Percentiles rank a stretch among this genome's conserved stretches.
Evolutionary conservation across 2,797 vertebrate genomes (phyloP).

Genomic region (Nothura maculosa): DNA sequence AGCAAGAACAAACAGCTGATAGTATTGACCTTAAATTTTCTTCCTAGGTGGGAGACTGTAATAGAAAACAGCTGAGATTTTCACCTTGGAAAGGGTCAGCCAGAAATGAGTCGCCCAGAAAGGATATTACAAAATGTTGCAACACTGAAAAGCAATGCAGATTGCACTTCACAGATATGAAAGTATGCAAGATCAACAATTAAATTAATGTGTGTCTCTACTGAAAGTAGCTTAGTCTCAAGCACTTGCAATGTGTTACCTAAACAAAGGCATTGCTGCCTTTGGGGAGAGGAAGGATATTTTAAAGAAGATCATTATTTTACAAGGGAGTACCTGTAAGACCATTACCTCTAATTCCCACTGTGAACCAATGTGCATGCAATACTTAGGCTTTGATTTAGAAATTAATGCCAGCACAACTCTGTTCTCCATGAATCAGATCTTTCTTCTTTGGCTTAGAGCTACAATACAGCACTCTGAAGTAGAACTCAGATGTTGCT

Average conservation of each 20-base stretch:
- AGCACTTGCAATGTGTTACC: not conserved
- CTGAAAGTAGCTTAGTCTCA: not conserved
- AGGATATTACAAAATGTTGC: not conserved
- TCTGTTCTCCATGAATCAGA: not conserved
- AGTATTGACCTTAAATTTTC: not conserved
- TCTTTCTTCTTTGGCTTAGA: not conserved
- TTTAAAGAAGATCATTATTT: not conserved
- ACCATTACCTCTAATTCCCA: not conserved
- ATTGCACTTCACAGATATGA: not conserved
- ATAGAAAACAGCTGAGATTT: slow-evolving; percentile 13
- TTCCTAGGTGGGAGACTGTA: not conserved
- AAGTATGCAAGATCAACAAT: not conserved
- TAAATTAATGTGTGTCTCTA: not conserved
- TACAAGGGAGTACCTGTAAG: not conserved
- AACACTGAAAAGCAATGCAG: not conserved
- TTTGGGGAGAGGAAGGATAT: not conserved
- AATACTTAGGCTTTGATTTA: not conserved
- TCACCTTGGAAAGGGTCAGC: slow-evolving; percentile 2
- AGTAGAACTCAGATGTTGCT: not conserved
- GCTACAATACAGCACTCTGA: not conserved
- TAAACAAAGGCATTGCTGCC: not conserved
- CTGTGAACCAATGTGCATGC: not conserved
- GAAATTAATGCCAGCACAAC: not conserved
- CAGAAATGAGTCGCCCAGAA: not conserved
- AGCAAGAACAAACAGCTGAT: slow-evolving; percentile 22